Conservation (phyloP, 2,113 vertebrate species). For the Gymnobelideus leadbeateri region DNA sequence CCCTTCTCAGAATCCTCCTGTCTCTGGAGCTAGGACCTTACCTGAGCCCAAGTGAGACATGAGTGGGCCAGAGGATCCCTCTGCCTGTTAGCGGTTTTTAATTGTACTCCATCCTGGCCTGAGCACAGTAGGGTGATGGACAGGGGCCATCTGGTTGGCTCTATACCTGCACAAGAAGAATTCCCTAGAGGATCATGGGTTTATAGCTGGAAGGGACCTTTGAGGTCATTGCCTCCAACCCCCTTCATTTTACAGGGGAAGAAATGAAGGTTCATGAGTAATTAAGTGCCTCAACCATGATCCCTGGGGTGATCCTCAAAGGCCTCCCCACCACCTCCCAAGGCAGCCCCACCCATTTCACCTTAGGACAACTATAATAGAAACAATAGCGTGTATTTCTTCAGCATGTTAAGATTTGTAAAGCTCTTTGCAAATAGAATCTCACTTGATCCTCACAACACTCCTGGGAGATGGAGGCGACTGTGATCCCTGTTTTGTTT, state of each 20-base stretch:
- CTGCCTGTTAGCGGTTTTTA: neutral
- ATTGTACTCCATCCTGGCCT: neutral
- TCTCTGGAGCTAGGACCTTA: neutral
- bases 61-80: neutral
- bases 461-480: neutral
- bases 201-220: neutral
- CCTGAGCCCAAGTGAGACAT: neutral
- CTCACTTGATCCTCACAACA: neutral
- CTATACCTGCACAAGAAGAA: neutral
- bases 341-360: too few species aligned
- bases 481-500: neutral
- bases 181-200: neutral
- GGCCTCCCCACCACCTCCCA: too few species aligned
- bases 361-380: neutral
- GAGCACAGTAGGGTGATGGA: neutral
- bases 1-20: neutral
- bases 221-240: neutral
- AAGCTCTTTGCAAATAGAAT: neutral
- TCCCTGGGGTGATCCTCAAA: neutral
- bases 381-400: neutral
- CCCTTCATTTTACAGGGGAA: neutral
- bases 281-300: neutral
- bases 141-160: accelerated
- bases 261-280: neutral
- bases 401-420: neutral